A percentile compares a stretch with the other conserved stretches of the same genome.
phyloP scores from a whole-genome alignment of 2,797 vertebrate genomes.

The Anguilla obscura region DNA sequence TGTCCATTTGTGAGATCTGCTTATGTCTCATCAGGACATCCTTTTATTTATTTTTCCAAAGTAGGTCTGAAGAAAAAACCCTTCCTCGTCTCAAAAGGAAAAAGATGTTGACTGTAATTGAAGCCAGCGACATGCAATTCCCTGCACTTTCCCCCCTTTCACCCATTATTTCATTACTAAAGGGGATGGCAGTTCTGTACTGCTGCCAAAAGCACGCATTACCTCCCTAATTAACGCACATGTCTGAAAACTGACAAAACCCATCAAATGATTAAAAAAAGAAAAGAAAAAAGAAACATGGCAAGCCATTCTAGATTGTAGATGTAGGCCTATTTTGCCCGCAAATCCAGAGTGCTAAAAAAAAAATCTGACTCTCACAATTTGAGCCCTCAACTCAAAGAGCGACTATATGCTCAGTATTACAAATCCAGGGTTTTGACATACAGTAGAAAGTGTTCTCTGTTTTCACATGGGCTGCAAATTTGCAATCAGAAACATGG shows the following conservation, averaged over 20 bases:
- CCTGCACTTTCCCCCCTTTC: slow-evolving; percentile 59
- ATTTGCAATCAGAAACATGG: background rate
- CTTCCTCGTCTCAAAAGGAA: slow-evolving; percentile 53
- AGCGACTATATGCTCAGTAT: background rate
- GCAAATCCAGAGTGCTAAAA: slow-evolving; percentile 17
- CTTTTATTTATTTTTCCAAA: slow-evolving; percentile 64
- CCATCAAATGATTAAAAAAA: background rate
- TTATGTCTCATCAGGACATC: slow-evolving; percentile 53
- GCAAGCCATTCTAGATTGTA: slow-evolving; percentile 46
- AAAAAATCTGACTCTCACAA: background rate
- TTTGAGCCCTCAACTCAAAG: background rate
- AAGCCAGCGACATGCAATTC: slow-evolving; percentile 70
- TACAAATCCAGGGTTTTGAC: background rate
- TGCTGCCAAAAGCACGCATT: slow-evolving; percentile 52
- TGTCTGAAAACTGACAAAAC: slow-evolving; percentile 39
- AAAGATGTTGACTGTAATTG: slow-evolving; percentile 67
- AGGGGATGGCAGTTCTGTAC: slow-evolving; percentile 59
- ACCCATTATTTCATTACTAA: slow-evolving; percentile 75
- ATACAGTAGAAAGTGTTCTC: slow-evolving; percentile 31
- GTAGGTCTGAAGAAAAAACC: slow-evolving; percentile 51
- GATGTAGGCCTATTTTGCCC: slow-evolving; percentile 4
- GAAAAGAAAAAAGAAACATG: slow-evolving; percentile 17
- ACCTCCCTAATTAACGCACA: slow-evolving; percentile 55
- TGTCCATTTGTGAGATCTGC: slow-evolving; percentile 62
- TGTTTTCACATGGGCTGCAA: background rate